Base-by-base conservation (phyloP, 2,888 invertebrate genomes). In the Phyllotreta cruciferae region DNA sequence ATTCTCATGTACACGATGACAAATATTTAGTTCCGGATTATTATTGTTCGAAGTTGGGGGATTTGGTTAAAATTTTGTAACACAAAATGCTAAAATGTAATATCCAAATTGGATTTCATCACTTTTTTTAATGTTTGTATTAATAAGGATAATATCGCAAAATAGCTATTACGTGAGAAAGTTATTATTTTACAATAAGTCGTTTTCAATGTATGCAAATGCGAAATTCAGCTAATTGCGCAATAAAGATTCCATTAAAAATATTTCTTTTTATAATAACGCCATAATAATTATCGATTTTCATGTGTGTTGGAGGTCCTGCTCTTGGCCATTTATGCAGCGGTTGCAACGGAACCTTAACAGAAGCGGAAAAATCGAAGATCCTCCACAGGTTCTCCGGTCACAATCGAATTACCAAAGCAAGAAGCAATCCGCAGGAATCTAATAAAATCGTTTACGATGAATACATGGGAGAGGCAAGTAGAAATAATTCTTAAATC, bases 21-120 rank as follows among this genome's bases (percentile, higher is more conserved):
- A 85, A 85, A 71, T 85, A 88, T 55, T 83, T 89, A 5, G 84
- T 87, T 60, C 92, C 94, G 0, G 89, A 93, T 78, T 88, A 88
- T 57, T 92, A 90, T 70, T 78, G 90, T 56, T 86, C 90, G 1
- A 87, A 86, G 73, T 80, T 94, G 56, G 91, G 90, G 14, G 91
- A 92, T 81, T 78, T 94, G 53, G 75, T 90, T 62, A 83, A 86
- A 60, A 80, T 86, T 71, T 77, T 88, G 74, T 72, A 66, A 34
- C 5, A 47, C 9, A 1, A 3, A 24, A 24, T 4, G 24, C 24
- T 24, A 24, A 24, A 24, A 24, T 24, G 24, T 24, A 24, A 24
- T 24, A 24, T 24, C 4, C 2, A 24, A 24, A 24, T 24, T 24
- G 24, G 1, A 24, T 24, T 24, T 24, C 24, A 24, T 24, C 24